These are phyloP conservation scores for Parazoanthus darwini DNA, from an alignment of 92 coral and sea anemone genomes.

Conservation along the genomic window DNA sequence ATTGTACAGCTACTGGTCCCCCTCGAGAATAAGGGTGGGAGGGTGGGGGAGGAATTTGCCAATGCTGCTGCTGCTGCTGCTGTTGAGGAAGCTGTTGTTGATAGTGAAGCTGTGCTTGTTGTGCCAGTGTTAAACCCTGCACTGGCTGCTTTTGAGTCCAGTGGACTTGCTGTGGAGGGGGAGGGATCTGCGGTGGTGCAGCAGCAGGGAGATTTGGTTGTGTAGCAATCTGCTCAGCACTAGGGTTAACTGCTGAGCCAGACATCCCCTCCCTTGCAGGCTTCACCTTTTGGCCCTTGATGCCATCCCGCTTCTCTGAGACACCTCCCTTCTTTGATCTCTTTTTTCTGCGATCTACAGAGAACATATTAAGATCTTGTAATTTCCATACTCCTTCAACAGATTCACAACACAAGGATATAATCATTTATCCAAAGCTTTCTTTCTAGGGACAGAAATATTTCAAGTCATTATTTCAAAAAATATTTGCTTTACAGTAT, in stretches of 20 bases:
- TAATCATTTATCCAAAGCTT: not conserved
- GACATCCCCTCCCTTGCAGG: conserved; percentile 64
- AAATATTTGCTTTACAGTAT: no score
- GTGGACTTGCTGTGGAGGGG: conserved; percentile 50
- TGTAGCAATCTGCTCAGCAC: conserved; percentile 63
- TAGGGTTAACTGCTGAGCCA: conserved; percentile 77
- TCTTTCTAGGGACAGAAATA: no score
- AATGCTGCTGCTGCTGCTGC: conserved; percentile 24
- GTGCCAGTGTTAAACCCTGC: conserved; percentile 48
- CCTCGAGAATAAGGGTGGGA: conserved; percentile 35
- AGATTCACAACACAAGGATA: not conserved
- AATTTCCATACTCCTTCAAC: not conserved
- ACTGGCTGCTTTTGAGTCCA: conserved; percentile 64
- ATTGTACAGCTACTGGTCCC: conserved; percentile 32
- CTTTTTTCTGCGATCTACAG: conserved; percentile 67
- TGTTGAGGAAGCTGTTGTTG: conserved; percentile 28
- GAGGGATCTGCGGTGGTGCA: conserved; percentile 48
- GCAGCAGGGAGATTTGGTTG: conserved; percentile 53
- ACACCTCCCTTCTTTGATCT: conserved; percentile 55
- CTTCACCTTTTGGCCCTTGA: conserved; percentile 51
- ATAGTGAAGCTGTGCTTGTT: conserved; percentile 39
- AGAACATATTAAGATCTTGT: not conserved
- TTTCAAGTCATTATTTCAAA: no score
- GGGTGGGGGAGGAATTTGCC: conserved; percentile 66
- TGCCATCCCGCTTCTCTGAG: conserved; percentile 61